Base-by-base conservation (phyloP, 2,797 vertebrate genomes). In the Clangula hyemalis region DNA sequence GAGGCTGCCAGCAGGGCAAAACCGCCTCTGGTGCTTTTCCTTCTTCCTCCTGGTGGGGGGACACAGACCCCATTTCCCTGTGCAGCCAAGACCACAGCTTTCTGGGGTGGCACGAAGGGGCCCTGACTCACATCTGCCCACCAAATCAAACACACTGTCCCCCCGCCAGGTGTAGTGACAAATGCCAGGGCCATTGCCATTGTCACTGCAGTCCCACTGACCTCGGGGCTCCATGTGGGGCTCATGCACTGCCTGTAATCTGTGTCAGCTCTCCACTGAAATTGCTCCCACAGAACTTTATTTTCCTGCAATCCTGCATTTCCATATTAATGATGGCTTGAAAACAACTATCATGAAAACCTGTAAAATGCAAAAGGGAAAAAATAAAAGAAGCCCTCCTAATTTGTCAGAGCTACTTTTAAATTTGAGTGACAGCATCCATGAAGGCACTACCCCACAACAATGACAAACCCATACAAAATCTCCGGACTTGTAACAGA, bases 111-210 rank as follows among this genome's bases (percentile, higher is more conserved):
- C 1, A 1, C n/a, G 53, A 60, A 61, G 61, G 45, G 78, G 38
- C 13, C 19, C 2, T 45, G 38, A 24, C 8, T 81, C 41, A 41
- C 2, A 4, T 7, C 13, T 61, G 5, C 24, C 13, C 13, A 1
- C 30, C 39, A 38, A 87, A 84, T 16, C 1, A 13, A 61, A 20
- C 19, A 6, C 0, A 2, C 18, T 7, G 1, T 3, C 7, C 13
- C 4, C 2, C 9, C 9, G 70, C 24, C 69, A 20, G 0, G 0
- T 34, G 14, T 2, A 1, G 13, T 30, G 24, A 66, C 28, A 82
- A 76, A 25, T 11, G 7, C 38, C 38, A 0, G 2, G 39, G 39
- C 25, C 34, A 30, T 5, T 5, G 7, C 30, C 16, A 2, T 34
- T 58, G 17, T 7, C 56, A 79, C 19, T 2, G 3, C 13, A n/a